Base-by-base conservation (phyloP, 30 jellyfish, hydroid and myxozoan species). In the Cassiopea xamachana region DNA sequence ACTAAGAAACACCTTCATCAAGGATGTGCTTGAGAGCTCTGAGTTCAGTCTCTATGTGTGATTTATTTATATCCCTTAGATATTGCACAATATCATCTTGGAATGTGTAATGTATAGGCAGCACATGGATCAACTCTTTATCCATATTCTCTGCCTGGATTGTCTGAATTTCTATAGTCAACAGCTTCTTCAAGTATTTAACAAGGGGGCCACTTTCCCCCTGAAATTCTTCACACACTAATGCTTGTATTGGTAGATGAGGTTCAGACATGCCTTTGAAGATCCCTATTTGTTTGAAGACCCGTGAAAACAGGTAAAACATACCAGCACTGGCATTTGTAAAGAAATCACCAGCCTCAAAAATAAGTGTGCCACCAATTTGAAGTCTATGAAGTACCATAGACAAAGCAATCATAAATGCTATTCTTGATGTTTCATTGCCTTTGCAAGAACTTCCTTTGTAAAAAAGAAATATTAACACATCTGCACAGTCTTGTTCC, bases 291-390 rank as follows among this genome's bases (percentile, higher is more conserved):
- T 49, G 60, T 2, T 60, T 67, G 77, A 88, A 88, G 9, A 64
- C 47, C 81, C 90, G 81, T 12, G 90, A 77, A 1, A 78, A 71
- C 8, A 88, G 72, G 81, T 79, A 88, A 18, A 88, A 60, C 13
- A 88, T 17, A 44, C 95, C 95, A 44, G 79, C 90, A 80, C 79
- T 88, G 80, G 73, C 82, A 50, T 88, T 88, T 9, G 90, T 78
- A 64, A 88, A 88, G 7, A 88, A 1, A 60, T 88, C 95, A 8
- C 95, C 75, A 58, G 79, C 61, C 79, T 79, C 73, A 55, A 87
- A 88, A 72, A 88, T 17, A 10, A 88, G 75, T 60, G 47, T 79
- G 15, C 95, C 95, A 13, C 95, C 95, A 1, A 19, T 43, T 55
- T 80, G 51, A 8, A 88, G 75, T 16, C 60, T 68, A 17, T n/a